Base-by-base conservation (phyloP, 2,797 vertebrate species). In the Ptychadena robeensis region DNA sequence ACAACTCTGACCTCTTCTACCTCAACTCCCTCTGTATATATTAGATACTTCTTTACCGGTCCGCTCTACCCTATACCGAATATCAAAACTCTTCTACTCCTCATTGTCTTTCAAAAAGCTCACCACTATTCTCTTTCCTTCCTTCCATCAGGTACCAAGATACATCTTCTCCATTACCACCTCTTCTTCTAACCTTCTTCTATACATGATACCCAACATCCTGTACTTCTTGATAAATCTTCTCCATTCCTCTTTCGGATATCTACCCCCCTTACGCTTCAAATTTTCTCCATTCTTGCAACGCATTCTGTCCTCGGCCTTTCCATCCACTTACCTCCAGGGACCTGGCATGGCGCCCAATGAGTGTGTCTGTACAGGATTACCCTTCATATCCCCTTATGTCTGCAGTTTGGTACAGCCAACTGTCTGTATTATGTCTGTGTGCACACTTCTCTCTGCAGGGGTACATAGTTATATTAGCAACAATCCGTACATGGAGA, bases 301-400 rank as follows among this genome's bases (percentile, higher is more conserved):
- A 15, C 44, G 22, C 15, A 22, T 74, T 6, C 27, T 25, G 27
- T 18, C 65, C 38, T 38, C 40, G 4, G 31, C 63, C 27, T 28
- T 12, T 75, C 4, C 65, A n/a, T 48, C n/a, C 64, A 34, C 61
- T 44, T n/a, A 53, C 64, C 27, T 61, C 25, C 59, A 25, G 59
- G 59, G 59, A 61, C 34, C 31, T 30, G 31, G 31, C 65, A 5
- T 7, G 61, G 35, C 63, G 73, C 34, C 73, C 59, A 11, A 9
- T 61, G 44, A 18, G 37, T 72, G 18, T 68, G 44, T 30, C 32
- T 40, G 66, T 73, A 68, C 69, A 48, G 76, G 82, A 84, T 84
- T 84, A 80, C 79, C 82, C 82, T 84, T 84, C 82, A 73, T 25
- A 34, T 83, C 82, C 63, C 82, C 82, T 83, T 73, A 78, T 72